These are phyloP conservation scores for Coracias cyanogaster DNA, from an alignment of 2,797 vertebrate genomes.

Conservation along the genomic window DNA sequence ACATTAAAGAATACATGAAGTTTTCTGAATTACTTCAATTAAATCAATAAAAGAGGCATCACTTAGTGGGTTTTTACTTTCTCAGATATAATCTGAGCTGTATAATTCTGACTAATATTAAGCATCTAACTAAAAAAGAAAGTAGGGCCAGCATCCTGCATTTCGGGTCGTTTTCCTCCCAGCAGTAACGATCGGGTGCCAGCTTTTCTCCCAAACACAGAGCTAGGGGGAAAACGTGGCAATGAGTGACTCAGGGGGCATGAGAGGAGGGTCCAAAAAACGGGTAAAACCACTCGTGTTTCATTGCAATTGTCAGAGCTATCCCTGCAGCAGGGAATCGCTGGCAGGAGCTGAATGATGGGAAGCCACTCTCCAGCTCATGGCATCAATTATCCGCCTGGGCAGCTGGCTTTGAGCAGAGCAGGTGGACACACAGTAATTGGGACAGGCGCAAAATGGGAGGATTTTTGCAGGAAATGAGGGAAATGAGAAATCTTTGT, in stretches of 20 bases:
- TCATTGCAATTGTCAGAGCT: background rate
- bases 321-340: background rate
- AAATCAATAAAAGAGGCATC: background rate
- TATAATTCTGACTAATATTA: background rate
- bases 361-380: background rate
- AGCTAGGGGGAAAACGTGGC: background rate
- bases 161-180: background rate
- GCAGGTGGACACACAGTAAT: background rate
- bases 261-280: background rate
- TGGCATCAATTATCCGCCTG: background rate
- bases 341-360: background rate
- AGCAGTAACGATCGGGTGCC: background rate
- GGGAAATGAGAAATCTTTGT: background rate
- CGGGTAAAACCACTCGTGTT: fast-evolving
- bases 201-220: background rate
- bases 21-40: background rate
- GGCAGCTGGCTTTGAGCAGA: background rate
- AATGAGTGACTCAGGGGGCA: fast-evolving
- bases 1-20: background rate
- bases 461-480: background rate
- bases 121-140: background rate
- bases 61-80: constrained; percentile 1
- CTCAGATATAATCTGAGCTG: background rate
- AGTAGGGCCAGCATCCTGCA: background rate
- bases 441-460: background rate